Base-by-base conservation (phyloP, 2,113 vertebrate species). In the Podiceps cristatus region DNA sequence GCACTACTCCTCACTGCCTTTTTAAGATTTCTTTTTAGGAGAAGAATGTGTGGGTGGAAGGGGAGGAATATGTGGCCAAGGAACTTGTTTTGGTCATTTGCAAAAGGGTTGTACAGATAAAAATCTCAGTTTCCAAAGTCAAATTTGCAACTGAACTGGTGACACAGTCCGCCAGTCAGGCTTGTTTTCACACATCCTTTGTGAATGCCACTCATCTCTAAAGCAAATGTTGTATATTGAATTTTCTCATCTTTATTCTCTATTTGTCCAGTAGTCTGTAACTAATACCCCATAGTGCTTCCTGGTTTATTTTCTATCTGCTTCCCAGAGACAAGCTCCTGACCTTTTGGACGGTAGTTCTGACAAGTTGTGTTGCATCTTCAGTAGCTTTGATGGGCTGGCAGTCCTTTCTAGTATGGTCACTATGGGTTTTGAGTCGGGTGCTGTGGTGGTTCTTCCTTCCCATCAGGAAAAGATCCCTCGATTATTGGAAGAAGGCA, bases 171-270 rank as follows among this genome's bases (percentile, higher is more conserved):
- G 86, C 31, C 53, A 13, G 71, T 93, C 17, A 31, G 81, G 44
- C 69, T 89, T 91, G 53, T 87, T 88, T 94, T 87, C 77, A 60
- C 20, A 40, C 29, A 40, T 77, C 62, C 66, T 89, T 88, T 95
- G 73, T 93, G 90, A 93, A 90, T 79, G 49, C 45, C 53, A 68
- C 58, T 73, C 42, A 64, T 72, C 92, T 62, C 77, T 90, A 78
- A 64, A 92, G 87, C 58, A 93, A 80, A 88, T 88, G 62, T 49
- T 93, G 27, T 60, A 29, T 78, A 66, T 91, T 91, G 84, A 63
- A 63, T 94, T 93, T 91, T 96, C 80, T 95, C 80, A 68, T 94
- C 73, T 91, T 64, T 44, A 75, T 81, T 92, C 83, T 90, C 24
- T 77, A 12, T 83, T 89, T 93, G 89, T 56, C 37, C 58, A 28